Percentiles rank a stretch among this genome's conserved stretches.
Evolutionary conservation across 2,888 invertebrate species (phyloP).

Genomic region (Lysandra bellargus): DNA sequence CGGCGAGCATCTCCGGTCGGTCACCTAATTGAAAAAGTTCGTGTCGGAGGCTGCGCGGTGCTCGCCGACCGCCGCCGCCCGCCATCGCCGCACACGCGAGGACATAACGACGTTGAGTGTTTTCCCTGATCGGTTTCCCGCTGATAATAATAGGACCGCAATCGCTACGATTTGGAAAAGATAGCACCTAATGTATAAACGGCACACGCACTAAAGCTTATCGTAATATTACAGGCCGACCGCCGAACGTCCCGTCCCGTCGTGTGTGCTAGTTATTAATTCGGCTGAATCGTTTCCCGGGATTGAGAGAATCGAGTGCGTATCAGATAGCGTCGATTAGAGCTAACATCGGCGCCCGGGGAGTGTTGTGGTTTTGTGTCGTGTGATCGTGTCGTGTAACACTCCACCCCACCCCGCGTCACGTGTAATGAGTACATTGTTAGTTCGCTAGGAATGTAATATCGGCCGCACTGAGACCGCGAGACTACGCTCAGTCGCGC

Average conservation of each 20-base stretch:
- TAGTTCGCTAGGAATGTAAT: conserved; percentile 55
- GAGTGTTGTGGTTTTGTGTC: background rate
- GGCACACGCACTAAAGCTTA: background rate
- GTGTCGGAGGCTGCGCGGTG: conserved; percentile 48
- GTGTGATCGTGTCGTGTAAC: background rate
- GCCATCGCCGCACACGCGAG: conserved; percentile 36
- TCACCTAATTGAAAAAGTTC: conserved; percentile 75
- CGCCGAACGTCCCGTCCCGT: background rate
- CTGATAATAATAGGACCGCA: background rate
- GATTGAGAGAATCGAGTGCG: conserved; percentile 4
- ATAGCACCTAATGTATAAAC: background rate
- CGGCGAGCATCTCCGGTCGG: conserved; percentile 46
- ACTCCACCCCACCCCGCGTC: conserved; percentile 31
- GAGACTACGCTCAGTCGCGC: conserved; percentile 24
- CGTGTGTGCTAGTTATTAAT: background rate
- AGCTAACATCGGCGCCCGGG: background rate
- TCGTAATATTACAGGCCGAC: background rate
- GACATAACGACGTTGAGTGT: background rate
- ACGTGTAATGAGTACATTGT: conserved; percentile 53
- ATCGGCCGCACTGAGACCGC: conserved; percentile 39
- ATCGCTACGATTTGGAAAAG: background rate
- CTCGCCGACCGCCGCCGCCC: conserved; percentile 33
- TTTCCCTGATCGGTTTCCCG: background rate
- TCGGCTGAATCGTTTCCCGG: background rate
- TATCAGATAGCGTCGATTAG: conserved; percentile 13